These are phyloP conservation scores for Oxyura jamaicensis DNA, from an alignment of 2,113 vertebrate genomes.

Conservation along the genomic window DNA sequence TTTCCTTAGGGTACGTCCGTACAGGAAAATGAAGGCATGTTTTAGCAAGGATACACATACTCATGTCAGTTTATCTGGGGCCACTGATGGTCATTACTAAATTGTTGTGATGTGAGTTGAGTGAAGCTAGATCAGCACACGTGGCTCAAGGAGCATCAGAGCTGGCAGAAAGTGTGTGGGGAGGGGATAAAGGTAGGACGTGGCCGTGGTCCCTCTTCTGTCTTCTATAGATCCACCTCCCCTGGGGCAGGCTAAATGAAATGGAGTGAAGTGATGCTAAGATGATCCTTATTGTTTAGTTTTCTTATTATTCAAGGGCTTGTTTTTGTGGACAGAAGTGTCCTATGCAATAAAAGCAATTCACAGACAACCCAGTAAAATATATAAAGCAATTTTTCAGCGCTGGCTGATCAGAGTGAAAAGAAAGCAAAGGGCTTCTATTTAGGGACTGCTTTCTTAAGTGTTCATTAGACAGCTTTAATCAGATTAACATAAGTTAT, in stretches of 20 bases:
- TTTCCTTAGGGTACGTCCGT: neutral
- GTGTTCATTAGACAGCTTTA: neutral
- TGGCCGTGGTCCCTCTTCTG: neutral
- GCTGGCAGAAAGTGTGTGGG: neutral
- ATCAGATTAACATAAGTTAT: constrained; percentile 19
- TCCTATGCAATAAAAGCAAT: neutral
- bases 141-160: neutral
- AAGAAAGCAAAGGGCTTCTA: neutral
- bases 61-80: neutral
- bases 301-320: neutral
- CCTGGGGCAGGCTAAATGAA: neutral
- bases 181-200: neutral
- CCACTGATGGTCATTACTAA: neutral
- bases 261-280: neutral
- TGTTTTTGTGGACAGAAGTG: neutral
- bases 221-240: neutral
- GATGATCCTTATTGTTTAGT: neutral
- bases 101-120: neutral
- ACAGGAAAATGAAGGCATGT: neutral
- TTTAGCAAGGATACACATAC: neutral
- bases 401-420: neutral
- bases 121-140: neutral
- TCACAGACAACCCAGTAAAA: neutral
- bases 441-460: neutral
- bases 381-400: neutral